Percentiles rank a stretch among this genome's conserved stretches.
These are phyloP conservation scores for Brachyrhaphis roseni DNA, from an alignment of 2,797 vertebrate species.

Conservation along the genomic window DNA sequence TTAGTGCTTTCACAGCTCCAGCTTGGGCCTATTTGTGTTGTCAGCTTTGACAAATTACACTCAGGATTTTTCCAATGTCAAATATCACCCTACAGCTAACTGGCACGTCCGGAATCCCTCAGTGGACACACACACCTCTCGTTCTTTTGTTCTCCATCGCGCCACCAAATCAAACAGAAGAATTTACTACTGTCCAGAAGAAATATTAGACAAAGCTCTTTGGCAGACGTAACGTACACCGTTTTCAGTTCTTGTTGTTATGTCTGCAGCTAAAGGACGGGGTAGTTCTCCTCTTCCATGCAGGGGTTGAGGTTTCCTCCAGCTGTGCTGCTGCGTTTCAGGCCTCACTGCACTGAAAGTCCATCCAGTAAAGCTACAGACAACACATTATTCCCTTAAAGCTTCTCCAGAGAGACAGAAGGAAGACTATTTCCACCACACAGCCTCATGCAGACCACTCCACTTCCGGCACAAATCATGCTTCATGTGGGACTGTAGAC, in stretches of 20 bases:
- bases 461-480: constrained; percentile 60
- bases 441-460: constrained; percentile 50
- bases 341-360: constrained; percentile 52
- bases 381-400: constrained; percentile 62
- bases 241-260: constrained; percentile 22
- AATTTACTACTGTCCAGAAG: constrained; percentile 26
- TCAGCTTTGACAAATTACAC: constrained; percentile 69
- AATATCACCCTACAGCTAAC: constrained; percentile 55
- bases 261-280: constrained; percentile 22
- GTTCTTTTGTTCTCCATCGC: constrained; percentile 35
- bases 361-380: constrained; percentile 61
- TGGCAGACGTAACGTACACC: constrained; percentile 17
- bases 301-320: constrained; percentile 57
- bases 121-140: constrained; percentile 32
- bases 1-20: constrained; percentile 62
- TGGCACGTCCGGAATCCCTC: constrained; percentile 50
- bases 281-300: constrained; percentile 46
- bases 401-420: neutral
- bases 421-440: constrained; percentile 60
- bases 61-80: constrained; percentile 63
- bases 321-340: constrained; percentile 63
- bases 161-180: constrained; percentile 45
- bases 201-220: constrained; percentile 25
- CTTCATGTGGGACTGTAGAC: constrained; percentile 17
- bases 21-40: constrained; percentile 54